phyloP scores from a whole-genome alignment of 2,113 vertebrate genomes.

The crab-eating macaque (Macaca fascicularis) region T2T-MFA8v1.1 NC_088378.1:80101001-80101500 shows the following conservation, averaged over 20 bases:
- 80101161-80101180: constrained; percentile 31
- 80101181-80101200: constrained; percentile 39
- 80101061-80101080: constrained; percentile 19
- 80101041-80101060: constrained; percentile 38
- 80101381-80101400: background rate
- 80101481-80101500: background rate
- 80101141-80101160: constrained; percentile 41
- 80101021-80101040: background rate
- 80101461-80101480: background rate
- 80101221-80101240: constrained; percentile 1
- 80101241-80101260: constrained; percentile 36
- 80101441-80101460: background rate
- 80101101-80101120: constrained; percentile 6
- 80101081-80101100: constrained; percentile 53
- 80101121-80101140: constrained; percentile 50
- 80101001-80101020: constrained; percentile 1
- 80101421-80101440: background rate
- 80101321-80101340: background rate
- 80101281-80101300: constrained; percentile 17
- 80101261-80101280: constrained; percentile 27
- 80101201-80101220: background rate
- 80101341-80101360: background rate
- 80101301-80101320: background rate
- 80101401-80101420: background rate
- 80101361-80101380: background rate